Percentiles rank a stretch among this genome's conserved stretches.
These are phyloP conservation scores for Perithous albicinctus DNA, from an alignment of 2,888 invertebrate genomes.

Conservation along the genomic window DNA sequence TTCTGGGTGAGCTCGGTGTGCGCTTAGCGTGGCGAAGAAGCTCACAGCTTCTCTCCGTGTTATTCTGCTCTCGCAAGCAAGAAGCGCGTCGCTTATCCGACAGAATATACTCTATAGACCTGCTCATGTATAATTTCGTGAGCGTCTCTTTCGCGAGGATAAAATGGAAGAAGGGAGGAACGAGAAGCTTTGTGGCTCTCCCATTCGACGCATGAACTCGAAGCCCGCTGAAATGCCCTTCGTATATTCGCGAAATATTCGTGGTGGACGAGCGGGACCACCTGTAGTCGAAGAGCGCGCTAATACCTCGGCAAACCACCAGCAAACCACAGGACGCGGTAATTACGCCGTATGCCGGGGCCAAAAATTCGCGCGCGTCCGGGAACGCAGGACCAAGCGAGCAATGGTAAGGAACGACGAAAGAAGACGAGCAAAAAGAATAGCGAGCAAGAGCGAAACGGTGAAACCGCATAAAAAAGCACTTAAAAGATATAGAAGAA, in stretches of 20 bases:
- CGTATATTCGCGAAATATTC: slow-evolving; percentile 55
- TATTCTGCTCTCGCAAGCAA: slow-evolving; percentile 3
- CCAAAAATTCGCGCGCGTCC: slow-evolving; percentile 75
- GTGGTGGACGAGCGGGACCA: slow-evolving; percentile 71
- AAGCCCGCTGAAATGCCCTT: slow-evolving; percentile 59
- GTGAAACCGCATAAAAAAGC: slow-evolving; percentile 81
- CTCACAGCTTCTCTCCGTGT: slow-evolving; percentile 1
- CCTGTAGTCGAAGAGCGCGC: slow-evolving; percentile 73
- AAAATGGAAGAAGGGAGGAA: slow-evolving; percentile 27
- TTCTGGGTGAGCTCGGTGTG: slow-evolving; percentile 30
- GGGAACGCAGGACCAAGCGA: slow-evolving; percentile 54
- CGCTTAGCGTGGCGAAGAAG: slow-evolving; percentile 23
- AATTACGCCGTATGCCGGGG: slow-evolving; percentile 75
- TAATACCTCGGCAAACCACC: slow-evolving; percentile 75
- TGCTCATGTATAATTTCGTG: slow-evolving; percentile 46
- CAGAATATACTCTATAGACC: slow-evolving; percentile 1
- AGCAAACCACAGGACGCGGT: slow-evolving; percentile 79
- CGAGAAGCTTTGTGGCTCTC: slow-evolving; percentile 24
- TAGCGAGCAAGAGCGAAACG: slow-evolving; percentile 76
- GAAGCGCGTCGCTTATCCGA: slow-evolving; percentile 31
- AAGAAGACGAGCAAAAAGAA: slow-evolving; percentile 52
- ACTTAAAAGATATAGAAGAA: slow-evolving; percentile 77
- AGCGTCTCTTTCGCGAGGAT: slow-evolving; percentile 27
- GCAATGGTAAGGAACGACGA: slow-evolving; percentile 41
- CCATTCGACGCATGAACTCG: background rate